Evolutionary conservation across 2,113 vertebrate genomes (phyloP).

Genomic region (Nansenia antarctica): DNA sequence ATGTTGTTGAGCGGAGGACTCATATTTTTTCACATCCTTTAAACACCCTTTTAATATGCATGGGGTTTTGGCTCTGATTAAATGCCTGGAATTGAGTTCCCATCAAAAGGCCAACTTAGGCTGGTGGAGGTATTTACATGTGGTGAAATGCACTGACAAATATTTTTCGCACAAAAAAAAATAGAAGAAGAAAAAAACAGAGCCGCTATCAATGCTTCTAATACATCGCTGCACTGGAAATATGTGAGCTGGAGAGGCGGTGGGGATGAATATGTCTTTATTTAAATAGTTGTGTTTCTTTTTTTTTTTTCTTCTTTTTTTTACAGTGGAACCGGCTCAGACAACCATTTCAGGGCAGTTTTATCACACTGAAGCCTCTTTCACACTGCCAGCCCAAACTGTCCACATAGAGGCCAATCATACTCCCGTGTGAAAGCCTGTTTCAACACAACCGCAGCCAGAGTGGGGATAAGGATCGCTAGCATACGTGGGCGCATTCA

Average conservation of each 20-base stretch:
- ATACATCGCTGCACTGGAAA: slow-evolving; percentile 21
- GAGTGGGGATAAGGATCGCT: slow-evolving; percentile 5
- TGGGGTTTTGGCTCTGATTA: slow-evolving; percentile 3
- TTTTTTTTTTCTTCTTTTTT: too few relatives aligned
- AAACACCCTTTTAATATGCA: slow-evolving; percentile 28
- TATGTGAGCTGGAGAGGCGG: slow-evolving; percentile 13
- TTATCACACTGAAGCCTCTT: slow-evolving; percentile 37
- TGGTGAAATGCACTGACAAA: slow-evolving; percentile 18
- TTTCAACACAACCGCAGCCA: background rate
- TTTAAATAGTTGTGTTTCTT: slow-evolving; percentile 37
- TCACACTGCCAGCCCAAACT: slow-evolving; percentile 24
- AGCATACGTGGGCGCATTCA: background rate
- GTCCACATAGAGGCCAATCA: background rate
- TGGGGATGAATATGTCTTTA: slow-evolving; percentile 32
- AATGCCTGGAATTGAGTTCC: slow-evolving; percentile 12
- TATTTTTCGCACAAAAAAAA: background rate
- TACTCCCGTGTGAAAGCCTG: slow-evolving; percentile 5
- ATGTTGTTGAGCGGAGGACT: background rate
- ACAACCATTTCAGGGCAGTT: slow-evolving; percentile 25
- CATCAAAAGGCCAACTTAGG: slow-evolving; percentile 23
- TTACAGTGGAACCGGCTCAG: slow-evolving; percentile 21
- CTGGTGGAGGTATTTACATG: slow-evolving; percentile 23
- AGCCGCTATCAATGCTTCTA: slow-evolving; percentile 1
- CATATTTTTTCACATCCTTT: background rate
- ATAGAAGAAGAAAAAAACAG: background rate